These are phyloP conservation scores for Osmerus mordax DNA, from an alignment of 2,113 vertebrate species.

Conservation along the genomic window DNA sequence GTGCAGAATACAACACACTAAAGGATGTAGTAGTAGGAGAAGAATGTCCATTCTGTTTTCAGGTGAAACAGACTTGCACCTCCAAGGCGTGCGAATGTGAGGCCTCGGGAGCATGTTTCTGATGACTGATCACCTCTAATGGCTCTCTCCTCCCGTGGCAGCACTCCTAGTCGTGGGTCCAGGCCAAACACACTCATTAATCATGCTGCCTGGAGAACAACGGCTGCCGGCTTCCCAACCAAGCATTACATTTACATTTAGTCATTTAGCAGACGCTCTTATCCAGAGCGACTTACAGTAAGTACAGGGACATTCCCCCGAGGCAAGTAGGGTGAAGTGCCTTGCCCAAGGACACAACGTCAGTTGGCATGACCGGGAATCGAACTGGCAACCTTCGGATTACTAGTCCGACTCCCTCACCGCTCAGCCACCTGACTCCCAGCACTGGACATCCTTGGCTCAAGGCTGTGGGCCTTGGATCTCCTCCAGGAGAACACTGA, in stretches of 20 bases:
- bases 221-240: slow-evolving; percentile 39
- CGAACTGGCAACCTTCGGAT: no score
- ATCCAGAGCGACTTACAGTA: no score
- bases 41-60: slow-evolving; percentile 4
- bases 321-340: no score
- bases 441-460: slow-evolving; percentile 55
- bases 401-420: no score
- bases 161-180: slow-evolving; percentile 47
- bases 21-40: not conserved
- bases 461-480: slow-evolving; percentile 48
- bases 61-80: not conserved
- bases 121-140: slow-evolving; percentile 43
- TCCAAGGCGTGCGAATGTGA: slow-evolving; percentile 30
- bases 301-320: no score
- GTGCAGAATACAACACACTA: no score
- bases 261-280: no score
- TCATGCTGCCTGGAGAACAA: slow-evolving; percentile 49
- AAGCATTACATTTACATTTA: no score
- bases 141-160: slow-evolving; percentile 40
- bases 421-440: no score
- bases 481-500: slow-evolving; percentile 49
- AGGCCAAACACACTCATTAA: slow-evolving; percentile 54
- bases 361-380: no score
- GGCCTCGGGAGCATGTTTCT: slow-evolving; percentile 21
- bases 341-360: no score